Conservation (phyloP, 1,140 invertebrate species). For the Cydia fagiglandana region DNA sequence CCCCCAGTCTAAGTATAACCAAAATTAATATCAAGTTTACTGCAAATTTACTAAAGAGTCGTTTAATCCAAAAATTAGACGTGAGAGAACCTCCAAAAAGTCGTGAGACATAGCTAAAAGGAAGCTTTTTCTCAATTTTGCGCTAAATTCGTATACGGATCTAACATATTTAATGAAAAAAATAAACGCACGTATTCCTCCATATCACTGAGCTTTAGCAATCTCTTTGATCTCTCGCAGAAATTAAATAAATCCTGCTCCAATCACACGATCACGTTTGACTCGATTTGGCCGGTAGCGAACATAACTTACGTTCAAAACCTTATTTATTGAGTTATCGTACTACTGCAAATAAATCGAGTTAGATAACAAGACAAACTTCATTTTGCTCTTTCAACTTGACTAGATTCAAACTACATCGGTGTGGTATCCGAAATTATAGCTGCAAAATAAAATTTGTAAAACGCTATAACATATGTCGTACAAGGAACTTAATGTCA, state of each 20-base stretch:
- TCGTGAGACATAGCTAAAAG: not conserved
- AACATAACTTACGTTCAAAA: constrained; percentile 5
- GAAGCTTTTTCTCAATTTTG: not conserved
- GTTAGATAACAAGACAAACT: constrained; percentile 8
- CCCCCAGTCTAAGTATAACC: too few relatives aligned
- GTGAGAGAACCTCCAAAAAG: too few relatives aligned
- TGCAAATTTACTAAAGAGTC: too few relatives aligned
- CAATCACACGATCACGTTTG: not conserved
- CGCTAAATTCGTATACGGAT: not conserved
- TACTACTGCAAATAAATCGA: constrained; percentile 19
- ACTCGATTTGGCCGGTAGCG: not conserved
- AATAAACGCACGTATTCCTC: constrained; percentile 10
- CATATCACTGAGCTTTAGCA: not conserved
- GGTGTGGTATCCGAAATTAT: not conserved
- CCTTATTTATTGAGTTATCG: constrained; percentile 8
- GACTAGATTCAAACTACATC: not conserved
- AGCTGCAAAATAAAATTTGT: constrained; percentile 16
- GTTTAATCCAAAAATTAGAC: too few relatives aligned
- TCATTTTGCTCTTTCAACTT: not conserved
- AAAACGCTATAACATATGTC: constrained; percentile 17
- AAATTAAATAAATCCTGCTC: constrained; percentile 22
- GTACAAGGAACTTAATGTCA: constrained; percentile 26
- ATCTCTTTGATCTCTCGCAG: constrained; percentile 12
- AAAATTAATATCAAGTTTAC: too few relatives aligned
- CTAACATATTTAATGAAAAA: not conserved